A percentile compares a stretch with the other conserved stretches of the same genome.
phyloP scores from a whole-genome alignment of 2,797 vertebrate species.

The Sebastes diaconus region DNA sequence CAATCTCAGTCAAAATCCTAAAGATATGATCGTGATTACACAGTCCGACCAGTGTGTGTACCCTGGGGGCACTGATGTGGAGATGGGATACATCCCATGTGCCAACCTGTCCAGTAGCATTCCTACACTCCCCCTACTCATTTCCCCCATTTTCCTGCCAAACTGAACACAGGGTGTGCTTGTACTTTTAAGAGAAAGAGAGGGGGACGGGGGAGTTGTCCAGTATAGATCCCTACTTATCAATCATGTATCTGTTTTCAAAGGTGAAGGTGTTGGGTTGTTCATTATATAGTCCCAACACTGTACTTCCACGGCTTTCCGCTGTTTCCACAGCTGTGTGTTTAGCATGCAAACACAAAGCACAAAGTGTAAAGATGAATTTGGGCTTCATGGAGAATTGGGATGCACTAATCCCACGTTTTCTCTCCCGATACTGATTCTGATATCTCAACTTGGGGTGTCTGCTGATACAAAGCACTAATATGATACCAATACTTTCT shows the following conservation, averaged over 20 bases:
- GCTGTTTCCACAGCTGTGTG: background rate
- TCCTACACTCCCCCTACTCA: constrained; percentile 13
- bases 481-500: background rate
- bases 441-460: background rate
- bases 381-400: background rate
- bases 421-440: background rate
- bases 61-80: background rate
- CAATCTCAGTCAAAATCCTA: constrained; percentile 7
- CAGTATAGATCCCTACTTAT: background rate
- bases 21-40: constrained; percentile 3
- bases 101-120: constrained; percentile 41
- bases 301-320: background rate
- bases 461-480: background rate
- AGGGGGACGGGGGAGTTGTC: accelerated
- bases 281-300: background rate
- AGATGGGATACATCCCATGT: background rate
- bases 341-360: background rate
- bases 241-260: background rate
- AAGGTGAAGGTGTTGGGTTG: background rate
- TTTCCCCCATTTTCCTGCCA: background rate
- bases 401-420: background rate
- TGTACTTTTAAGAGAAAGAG: background rate
- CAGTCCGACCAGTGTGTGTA: background rate
- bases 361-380: background rate
- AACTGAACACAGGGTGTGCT: background rate